Conservation (phyloP, 2,888 invertebrate species). For the Orthosia gothica region DNA sequence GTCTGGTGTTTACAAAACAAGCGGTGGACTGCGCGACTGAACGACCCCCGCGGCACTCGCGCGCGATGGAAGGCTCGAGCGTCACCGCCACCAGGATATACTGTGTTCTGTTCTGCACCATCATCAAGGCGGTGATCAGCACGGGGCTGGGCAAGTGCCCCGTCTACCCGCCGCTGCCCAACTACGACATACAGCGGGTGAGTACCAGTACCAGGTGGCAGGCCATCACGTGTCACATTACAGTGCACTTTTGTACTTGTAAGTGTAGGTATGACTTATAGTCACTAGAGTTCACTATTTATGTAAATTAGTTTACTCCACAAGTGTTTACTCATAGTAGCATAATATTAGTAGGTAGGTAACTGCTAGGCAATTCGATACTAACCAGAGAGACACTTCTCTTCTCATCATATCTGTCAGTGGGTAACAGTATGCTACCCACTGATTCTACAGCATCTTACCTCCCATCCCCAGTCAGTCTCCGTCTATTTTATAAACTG, state of each 20-base stretch:
- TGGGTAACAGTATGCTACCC: no score
- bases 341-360: conserved; percentile 3
- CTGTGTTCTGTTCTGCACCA: conserved; percentile 76
- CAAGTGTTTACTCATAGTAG: conserved; percentile 5
- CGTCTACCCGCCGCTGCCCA: conserved; percentile 92
- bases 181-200: conserved; percentile 93
- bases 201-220: conserved; percentile 73
- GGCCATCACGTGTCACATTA: conserved; percentile 39
- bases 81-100: conserved; percentile 73
- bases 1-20: conserved; percentile 72
- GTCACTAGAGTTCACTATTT: conserved; percentile 23
- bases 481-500: no score
- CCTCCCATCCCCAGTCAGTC: no score
- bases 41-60: conserved; percentile 39
- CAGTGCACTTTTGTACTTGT: conserved; percentile 32
- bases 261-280: conserved; percentile 22
- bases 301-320: conserved; percentile 20
- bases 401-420: no score
- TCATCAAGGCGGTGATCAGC: conserved; percentile 75
- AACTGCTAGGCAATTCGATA: background rate
- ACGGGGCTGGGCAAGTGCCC: conserved; percentile 94
- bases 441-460: no score
- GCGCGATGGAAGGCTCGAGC: conserved; percentile 84
- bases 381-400: background rate
- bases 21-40: conserved; percentile 48